Evolutionary conservation across 2,888 invertebrate species (phyloP).

Genomic region (Nephrocerus scutellatus): DNA sequence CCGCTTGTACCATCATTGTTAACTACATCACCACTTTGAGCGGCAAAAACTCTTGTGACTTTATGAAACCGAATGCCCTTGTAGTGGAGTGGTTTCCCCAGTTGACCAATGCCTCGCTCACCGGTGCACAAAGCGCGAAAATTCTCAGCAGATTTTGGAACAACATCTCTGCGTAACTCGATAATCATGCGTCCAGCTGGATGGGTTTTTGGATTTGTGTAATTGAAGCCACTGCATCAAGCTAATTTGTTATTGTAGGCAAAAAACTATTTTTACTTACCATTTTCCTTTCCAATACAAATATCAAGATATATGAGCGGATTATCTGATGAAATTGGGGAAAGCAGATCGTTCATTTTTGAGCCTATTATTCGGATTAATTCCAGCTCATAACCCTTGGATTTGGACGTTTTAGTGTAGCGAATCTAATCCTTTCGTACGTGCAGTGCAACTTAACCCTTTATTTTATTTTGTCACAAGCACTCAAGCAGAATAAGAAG

Average conservation of each 20-base stretch:
- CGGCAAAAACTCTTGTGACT: slow-evolving; percentile 82
- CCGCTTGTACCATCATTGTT: slow-evolving; percentile 80
- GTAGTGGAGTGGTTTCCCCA: slow-evolving; percentile 72
- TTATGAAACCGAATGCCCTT: slow-evolving; percentile 77
- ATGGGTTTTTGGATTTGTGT: slow-evolving; percentile 12
- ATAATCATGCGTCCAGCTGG: slow-evolving; percentile 78
- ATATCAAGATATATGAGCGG: slow-evolving; percentile 68
- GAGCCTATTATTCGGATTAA: no score
- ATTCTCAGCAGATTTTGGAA: slow-evolving; percentile 85
- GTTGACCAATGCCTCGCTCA: slow-evolving; percentile 66
- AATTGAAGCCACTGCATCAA: slow-evolving; percentile 5
- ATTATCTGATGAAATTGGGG: slow-evolving; percentile 45
- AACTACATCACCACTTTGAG: slow-evolving; percentile 75
- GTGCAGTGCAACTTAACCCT: no score
- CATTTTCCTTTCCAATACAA: slow-evolving; percentile 59
- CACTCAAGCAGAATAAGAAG: no score
- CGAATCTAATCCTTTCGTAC: no score
- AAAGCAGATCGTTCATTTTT: slow-evolving; percentile 23
- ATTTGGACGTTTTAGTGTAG: no score
- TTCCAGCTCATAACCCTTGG: no score
- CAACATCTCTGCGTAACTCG: slow-evolving; percentile 74
- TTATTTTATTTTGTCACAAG: no score
- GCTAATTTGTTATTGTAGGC: not conserved
- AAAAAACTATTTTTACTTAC: slow-evolving; percentile 45
- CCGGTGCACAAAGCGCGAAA: slow-evolving; percentile 89